Evolutionary conservation across 2,888 invertebrate species (phyloP).

Genomic region (Trissoscelio sp.): DNA sequence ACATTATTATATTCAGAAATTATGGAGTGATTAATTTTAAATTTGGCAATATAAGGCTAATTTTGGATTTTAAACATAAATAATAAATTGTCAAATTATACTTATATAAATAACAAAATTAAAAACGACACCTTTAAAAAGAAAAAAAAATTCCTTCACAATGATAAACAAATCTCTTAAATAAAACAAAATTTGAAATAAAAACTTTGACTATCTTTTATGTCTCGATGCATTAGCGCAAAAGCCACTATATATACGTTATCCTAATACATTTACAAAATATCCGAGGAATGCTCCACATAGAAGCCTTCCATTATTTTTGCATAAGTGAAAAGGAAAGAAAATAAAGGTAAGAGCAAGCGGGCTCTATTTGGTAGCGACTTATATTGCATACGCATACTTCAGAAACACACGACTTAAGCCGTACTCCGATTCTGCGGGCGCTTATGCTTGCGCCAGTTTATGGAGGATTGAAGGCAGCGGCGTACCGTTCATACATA

Average conservation of each 20-base stretch:
- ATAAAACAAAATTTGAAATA: too few species aligned
- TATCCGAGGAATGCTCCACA: constrained; percentile 20
- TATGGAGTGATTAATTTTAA: too few species aligned
- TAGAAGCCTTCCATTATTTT: constrained; percentile 35
- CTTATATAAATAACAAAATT: too few species aligned
- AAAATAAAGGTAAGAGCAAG: constrained; percentile 6
- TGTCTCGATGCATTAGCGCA: neutral
- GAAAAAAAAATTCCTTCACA: too few species aligned
- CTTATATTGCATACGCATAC: constrained; percentile 66
- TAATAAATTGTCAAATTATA: too few species aligned
- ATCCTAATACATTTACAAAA: constrained; percentile 4
- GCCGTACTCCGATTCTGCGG: constrained; percentile 45
- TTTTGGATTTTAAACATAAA: too few species aligned
- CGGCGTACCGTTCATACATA: constrained; percentile 76
- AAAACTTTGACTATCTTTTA: neutral
- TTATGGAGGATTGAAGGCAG: constrained; percentile 67
- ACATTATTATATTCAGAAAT: too few species aligned
- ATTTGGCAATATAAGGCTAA: too few species aligned
- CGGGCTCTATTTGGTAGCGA: constrained; percentile 41
- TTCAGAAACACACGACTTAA: constrained; percentile 64
- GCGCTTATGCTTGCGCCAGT: constrained; percentile 63
- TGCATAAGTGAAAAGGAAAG: constrained; percentile 12
- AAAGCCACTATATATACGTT: neutral
- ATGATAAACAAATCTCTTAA: too few species aligned
- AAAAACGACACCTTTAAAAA: too few species aligned